phyloP scores from a whole-genome alignment of 1,140 invertebrate species.

The Drosophila aff. region DNA sequence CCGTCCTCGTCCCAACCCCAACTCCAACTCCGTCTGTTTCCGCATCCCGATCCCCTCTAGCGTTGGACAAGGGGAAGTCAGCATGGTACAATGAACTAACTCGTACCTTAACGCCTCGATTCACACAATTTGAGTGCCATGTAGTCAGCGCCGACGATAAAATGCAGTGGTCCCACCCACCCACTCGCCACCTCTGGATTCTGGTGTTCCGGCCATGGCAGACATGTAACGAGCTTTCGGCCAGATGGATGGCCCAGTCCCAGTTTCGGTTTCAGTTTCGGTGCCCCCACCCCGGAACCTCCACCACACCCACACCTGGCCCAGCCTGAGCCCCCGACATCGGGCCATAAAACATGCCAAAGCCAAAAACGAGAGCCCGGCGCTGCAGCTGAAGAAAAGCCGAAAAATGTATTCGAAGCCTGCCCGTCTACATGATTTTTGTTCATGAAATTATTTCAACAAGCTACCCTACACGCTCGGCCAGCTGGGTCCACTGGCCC shows the following conservation, averaged over 20 bases:
- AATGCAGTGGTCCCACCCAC: slow-evolving; percentile 57
- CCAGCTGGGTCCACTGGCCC: slow-evolving; percentile 38
- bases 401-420: slow-evolving; percentile 42
- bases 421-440: slow-evolving; percentile 72
- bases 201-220: slow-evolving; percentile 67
- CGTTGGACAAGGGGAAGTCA: slow-evolving; percentile 5
- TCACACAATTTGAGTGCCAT: slow-evolving; percentile 82
- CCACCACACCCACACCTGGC: slow-evolving; percentile 27
- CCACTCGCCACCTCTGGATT: slow-evolving; percentile 22
- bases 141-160: slow-evolving; percentile 73
- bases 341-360: slow-evolving; percentile 74
- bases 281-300: not conserved
- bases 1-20: not conserved
- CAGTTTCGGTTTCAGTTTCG: slow-evolving; percentile 30
- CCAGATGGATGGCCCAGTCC: slow-evolving; percentile 71
- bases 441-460: slow-evolving; percentile 78
- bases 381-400: slow-evolving; percentile 11
- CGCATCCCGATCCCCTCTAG: not conserved
- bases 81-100: slow-evolving; percentile 82
- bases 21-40: not conserved
- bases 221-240: slow-evolving; percentile 79
- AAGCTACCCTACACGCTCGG: slow-evolving; percentile 27
- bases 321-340: slow-evolving; percentile 55
- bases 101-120: slow-evolving; percentile 83
- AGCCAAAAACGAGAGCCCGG: slow-evolving; percentile 24